Percentiles rank a stretch among this genome's conserved stretches.
Evolutionary conservation across 2,888 invertebrate species (phyloP).

Genomic region (Argyresthia goedartella): DNA sequence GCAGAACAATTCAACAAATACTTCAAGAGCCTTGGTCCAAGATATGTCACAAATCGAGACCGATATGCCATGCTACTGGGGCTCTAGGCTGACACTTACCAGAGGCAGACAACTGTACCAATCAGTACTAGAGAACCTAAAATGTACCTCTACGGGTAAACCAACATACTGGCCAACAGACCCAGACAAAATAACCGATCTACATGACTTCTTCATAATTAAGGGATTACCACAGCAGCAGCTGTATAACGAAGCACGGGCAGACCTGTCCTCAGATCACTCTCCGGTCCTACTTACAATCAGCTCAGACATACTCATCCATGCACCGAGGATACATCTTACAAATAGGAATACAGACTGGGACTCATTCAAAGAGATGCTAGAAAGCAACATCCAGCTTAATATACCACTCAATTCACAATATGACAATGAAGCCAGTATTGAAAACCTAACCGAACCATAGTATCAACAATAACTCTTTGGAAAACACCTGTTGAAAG

Average conservation of each 20-base stretch:
- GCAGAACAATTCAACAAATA: background rate
- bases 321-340: no score
- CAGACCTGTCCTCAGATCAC: background rate
- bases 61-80: background rate
- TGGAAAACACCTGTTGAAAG: background rate
- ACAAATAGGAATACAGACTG: no score
- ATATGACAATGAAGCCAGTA: background rate
- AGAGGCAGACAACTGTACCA: background rate
- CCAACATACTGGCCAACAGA: slow-evolving; percentile 17
- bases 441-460: background rate
- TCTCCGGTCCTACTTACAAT: background rate
- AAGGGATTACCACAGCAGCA: slow-evolving; percentile 10
- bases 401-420: background rate
- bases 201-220: slow-evolving; percentile 17
- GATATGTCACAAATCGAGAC: no score
- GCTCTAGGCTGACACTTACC: background rate
- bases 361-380: no score
- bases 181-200: slow-evolving; percentile 12
- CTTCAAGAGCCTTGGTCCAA: background rate
- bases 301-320: no score
- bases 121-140: background rate
- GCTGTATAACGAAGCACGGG: background rate
- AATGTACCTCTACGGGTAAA: background rate
- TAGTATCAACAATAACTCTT: background rate
- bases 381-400: background rate